Base-by-base conservation (phyloP, 2,113 vertebrate species). In the Ameiurus melas region DNA sequence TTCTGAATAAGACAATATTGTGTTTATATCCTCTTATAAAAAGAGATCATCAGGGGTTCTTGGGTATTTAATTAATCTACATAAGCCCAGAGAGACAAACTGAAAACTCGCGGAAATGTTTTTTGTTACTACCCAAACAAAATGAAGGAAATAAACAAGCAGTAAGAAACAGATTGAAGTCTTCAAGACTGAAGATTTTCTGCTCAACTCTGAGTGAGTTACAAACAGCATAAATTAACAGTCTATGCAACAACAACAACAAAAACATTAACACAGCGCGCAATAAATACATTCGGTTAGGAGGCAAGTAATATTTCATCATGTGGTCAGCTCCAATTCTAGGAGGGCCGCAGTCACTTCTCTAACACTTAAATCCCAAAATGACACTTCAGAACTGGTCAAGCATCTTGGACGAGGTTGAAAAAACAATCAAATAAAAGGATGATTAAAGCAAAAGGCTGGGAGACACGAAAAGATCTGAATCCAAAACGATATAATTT, bases 391-490 rank as follows among this genome's bases (percentile, higher is more conserved):
- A 71, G 60, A 66, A 55, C 13, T 25, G 62, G 9, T 22, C 64
- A 47, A 71, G 33, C 64, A 87, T 55, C 51, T 58, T 71, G 47
- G 20, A 13, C 8, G 14, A 68, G 36, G 70, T 25, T 10, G 12
- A 77, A 73, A n/a, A 57, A 85, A 73, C 10, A 71, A 30, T 43
- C 39, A 43, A 85, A 39, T 77, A n/a, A 73, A 73, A n/a, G 36
- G 20, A 82, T 14, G 30, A 82, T 33, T 30, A 20, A 30, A 53
- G 78, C 2, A 57, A 62, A 51, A 19, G 16, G 57, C 71, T 78
- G 0, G 10, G 43, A 80, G 39, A 81, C 22, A 13, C 25, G 51
- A 36, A 53, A 68, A 16, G 22, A 55, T 53, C 64, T 47, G 80
- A 68, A 70, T 53, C 64, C 43, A 4, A 10, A n/a, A 58, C 14